These are phyloP conservation scores for Aurelia sp. DNA, from an alignment of 30 jellyfish, hydroid and myxozoan species.

Conservation along the genomic window DNA sequence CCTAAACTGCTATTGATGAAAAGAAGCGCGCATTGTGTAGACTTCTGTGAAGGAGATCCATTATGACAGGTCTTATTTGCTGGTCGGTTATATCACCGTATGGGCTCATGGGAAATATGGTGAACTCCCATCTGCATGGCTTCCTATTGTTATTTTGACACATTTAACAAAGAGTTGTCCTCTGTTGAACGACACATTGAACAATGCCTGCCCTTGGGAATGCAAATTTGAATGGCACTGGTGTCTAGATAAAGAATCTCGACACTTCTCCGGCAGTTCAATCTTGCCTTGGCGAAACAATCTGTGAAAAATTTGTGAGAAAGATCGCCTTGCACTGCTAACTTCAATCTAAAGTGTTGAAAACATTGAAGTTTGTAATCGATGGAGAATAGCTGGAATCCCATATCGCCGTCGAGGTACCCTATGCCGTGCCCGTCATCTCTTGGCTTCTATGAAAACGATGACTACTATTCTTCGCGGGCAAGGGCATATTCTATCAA, in stretches of 20 bases:
- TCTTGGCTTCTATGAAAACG: conserved; percentile 75
- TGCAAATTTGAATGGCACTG: conserved; percentile 63
- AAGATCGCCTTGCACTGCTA: conserved; percentile 80
- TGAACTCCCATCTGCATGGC: conserved; percentile 43
- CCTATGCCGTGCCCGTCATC: conserved; percentile 68
- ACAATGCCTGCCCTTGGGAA: conserved; percentile 82
- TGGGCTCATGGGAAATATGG: conserved; percentile 30
- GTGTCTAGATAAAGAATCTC: conserved; percentile 77
- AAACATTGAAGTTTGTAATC: conserved; percentile 73
- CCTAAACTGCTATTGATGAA: too few species aligned
- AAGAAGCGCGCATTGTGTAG: too few species aligned
- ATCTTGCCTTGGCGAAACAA: conserved; percentile 70
- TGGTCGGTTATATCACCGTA: conserved; percentile 11
- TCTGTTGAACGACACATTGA: conserved; percentile 45
- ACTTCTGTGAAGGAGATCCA: conserved; percentile 35
- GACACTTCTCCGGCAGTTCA: conserved; percentile 79
- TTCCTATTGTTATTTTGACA: conserved; percentile 62
- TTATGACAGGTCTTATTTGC: conserved; percentile 6
- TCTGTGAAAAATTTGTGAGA: conserved; percentile 79
- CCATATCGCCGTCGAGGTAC: conserved; percentile 75
- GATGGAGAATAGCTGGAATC: conserved; percentile 86
- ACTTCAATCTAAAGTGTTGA: conserved; percentile 70
- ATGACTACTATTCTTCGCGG: conserved; percentile 67
- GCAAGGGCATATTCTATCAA: conserved; percentile 77
- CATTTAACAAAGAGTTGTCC: conserved; percentile 47